Evolutionary conservation across 2,113 vertebrate species (phyloP), one percentile per base, ranked within the genome.

Genomic region (Origma solitaria): DNA sequence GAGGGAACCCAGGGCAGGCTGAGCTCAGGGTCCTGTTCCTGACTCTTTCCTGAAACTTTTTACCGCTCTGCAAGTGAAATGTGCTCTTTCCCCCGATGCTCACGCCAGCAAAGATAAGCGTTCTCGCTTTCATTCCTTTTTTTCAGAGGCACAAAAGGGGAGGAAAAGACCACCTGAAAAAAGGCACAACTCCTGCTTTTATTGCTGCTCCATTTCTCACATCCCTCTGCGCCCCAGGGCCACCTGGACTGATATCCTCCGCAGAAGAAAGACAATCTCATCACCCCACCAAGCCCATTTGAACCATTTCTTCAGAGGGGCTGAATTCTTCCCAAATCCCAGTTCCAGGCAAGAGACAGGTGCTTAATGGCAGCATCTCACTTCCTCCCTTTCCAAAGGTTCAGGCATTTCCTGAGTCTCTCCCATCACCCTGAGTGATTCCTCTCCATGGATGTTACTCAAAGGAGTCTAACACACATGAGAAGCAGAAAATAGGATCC

Each of bases 401-500:
- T 25, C 9, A 38, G 71, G n/a, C 22, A 57, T 15, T 11, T 18
- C 68, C 11, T 37, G 30, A 18, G 60, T 33, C 60, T 35, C 28
- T 40, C 78, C 61, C 81, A 27, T 75, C 61, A n/a, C 69, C 35
- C 16, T 1, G 16, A 70, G 70, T 1, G 53, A 54, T 62, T 30
- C 30, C 35, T 54, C 56, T 33, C 65, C 3, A 0, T 6, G 24
- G 68, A 30, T 42, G 53, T 19, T 33, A 16, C 76, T 56, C 60
- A 49, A 72, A 87, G 70, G 22, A 88, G 15, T 24, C 47, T 45
- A 25, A 11, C 60, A 44, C 44, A 44, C 24, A 31, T 0, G 15
- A 84, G 68, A 53, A 85, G 71, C 22, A 27, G 79, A 83, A 95
- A 94, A 92, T 14, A n/a, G 60, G 82, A 86, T 53, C 90, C 38